Evolutionary conservation across 2,888 invertebrate genomes (phyloP), one percentile per base, ranked within the genome.

Genomic region (Polydesmus complanatus): DNA sequence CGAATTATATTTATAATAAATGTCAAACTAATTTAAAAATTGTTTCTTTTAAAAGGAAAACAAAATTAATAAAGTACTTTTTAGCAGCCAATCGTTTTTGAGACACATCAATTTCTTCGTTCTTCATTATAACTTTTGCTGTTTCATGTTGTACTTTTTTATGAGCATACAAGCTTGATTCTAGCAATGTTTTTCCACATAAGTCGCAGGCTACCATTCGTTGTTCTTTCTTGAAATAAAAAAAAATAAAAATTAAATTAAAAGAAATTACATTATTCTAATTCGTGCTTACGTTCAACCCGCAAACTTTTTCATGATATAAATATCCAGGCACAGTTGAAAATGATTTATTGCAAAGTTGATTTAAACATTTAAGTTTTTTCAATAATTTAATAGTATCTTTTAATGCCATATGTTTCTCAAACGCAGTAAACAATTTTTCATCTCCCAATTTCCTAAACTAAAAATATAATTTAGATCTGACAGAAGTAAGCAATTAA

Each of bases 151-250:
- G 11, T n/a, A 47, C 19, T 60, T 56, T 59, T 48, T 37, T 55
- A 59, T 62, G 62, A 19, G 60, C 11, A 25, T 52, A 53, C 19
- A 62, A 18, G 22, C 62, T 62, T 21, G 21, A 52, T 49, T 56
- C 56, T 26, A 55, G 52, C n/a, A 62, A 25, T 27, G 26, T 56
- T 56, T 56, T 59, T 19, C 62, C 62, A 47, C 62, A 62, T 2
- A 60, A 21, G 19, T 60, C 52, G 26, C 62, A 62, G 3, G 27
- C n/a, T 22, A 60, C 25, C 11, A 60, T 3, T 5, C 51, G 51
- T 14, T 51, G 11, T 19, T 19, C 51, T 22, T 37, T 37, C 37
- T 37, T n/a, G 37, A 8, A 5, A 37, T 37, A 37, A 37, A 37
- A 37, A 37, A 37, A 37, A 37, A 8, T 37, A 5, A 37, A 37